Evolutionary conservation across 1,140 invertebrate species (phyloP).

Genomic region (Dreissena polymorpha): DNA sequence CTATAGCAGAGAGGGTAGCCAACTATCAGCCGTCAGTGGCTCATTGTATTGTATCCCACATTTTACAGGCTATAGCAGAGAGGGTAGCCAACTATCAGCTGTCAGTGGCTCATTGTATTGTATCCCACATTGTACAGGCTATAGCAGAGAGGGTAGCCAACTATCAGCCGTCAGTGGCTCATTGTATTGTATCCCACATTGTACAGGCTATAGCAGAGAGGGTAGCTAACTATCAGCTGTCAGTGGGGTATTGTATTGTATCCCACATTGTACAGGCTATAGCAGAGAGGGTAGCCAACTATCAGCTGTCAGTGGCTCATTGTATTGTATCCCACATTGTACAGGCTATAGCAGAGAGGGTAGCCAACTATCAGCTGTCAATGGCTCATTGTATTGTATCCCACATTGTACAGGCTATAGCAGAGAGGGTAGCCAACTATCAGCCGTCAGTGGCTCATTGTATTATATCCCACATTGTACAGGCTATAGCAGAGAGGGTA

Average conservation of each 20-base stretch:
- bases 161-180: constrained; percentile 63
- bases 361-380: constrained; percentile 64
- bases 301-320: constrained; percentile 65
- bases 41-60: too few relatives aligned
- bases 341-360: constrained; percentile 65
- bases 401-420: constrained; percentile 66
- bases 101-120: constrained; percentile 64
- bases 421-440: constrained; percentile 64
- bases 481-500: constrained; percentile 67
- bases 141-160: constrained; percentile 65
- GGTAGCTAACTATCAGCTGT: constrained; percentile 63
- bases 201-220: constrained; percentile 66
- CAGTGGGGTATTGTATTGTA: too few relatives aligned
- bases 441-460: constrained; percentile 65
- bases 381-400: too few relatives aligned
- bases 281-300: constrained; percentile 64
- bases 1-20: constrained; percentile 64
- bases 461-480: too few relatives aligned
- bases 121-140: too few relatives aligned
- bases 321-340: too few relatives aligned
- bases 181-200: too few relatives aligned
- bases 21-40: constrained; percentile 65
- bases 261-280: too few relatives aligned
- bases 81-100: constrained; percentile 65
- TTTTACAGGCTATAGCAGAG: constrained; percentile 65